These are phyloP conservation scores for Ciconia stormi DNA, from an alignment of 2,113 vertebrate genomes.

Conservation along the genomic window DNA sequence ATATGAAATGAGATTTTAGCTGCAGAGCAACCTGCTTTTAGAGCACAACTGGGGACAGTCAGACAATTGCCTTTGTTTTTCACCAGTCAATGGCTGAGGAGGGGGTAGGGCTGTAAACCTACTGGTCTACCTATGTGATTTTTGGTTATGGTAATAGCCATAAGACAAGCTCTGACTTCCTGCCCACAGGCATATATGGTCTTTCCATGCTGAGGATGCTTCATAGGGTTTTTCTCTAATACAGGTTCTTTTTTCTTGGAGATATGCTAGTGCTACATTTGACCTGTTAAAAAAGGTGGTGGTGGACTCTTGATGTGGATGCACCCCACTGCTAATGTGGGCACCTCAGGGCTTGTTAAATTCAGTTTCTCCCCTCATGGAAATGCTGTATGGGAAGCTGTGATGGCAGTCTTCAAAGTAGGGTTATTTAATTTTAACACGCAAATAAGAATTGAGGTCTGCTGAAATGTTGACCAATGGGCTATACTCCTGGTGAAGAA, in stretches of 20 bases:
- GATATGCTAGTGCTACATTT: background rate
- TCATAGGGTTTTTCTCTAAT: background rate
- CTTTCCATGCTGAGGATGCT: background rate
- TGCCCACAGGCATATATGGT: rapidly evolving
- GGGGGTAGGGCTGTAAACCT: background rate
- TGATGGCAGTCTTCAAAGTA: background rate
- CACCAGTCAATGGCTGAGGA: background rate
- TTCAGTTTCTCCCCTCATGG: background rate
- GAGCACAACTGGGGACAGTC: background rate
- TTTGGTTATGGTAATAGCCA: background rate
- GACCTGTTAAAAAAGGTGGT: background rate
- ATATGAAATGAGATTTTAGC: background rate
- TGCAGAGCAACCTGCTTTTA: background rate
- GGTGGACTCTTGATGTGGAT: background rate
- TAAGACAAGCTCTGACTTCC: background rate
- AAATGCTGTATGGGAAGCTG: background rate
- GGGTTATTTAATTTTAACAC: background rate
- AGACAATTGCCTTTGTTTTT: background rate
- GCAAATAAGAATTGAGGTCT: background rate
- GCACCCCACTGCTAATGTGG: background rate
- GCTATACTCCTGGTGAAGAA: background rate
- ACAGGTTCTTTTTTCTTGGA: background rate
- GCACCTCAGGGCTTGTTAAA: background rate
- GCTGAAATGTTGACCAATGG: background rate
- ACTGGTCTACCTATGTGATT: background rate